A percentile compares a stretch with the other conserved stretches of the same genome.
phyloP scores from a whole-genome alignment of 2,888 invertebrate genomes.

The Drosophila prolongata region DNA sequence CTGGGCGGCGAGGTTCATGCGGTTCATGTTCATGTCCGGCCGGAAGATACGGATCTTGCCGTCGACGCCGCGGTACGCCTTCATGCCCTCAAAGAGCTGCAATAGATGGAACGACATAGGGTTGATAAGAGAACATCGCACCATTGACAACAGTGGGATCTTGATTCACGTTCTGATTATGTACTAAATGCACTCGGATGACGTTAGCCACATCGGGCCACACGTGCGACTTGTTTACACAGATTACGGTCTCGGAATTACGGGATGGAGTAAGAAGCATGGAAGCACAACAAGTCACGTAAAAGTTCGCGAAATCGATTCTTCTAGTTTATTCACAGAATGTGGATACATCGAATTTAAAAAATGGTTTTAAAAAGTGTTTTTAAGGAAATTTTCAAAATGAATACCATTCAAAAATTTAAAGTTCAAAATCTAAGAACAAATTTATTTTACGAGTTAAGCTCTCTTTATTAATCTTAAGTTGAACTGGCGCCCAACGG shows the following conservation, averaged over 20 bases:
- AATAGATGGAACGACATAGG: conserved; percentile 20
- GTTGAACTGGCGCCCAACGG: neutral
- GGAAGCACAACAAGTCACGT: conserved; percentile 5
- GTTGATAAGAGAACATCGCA: conserved; percentile 18
- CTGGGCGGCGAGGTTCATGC: conserved; percentile 94
- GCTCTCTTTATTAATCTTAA: conserved; percentile 36
- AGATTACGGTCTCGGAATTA: conserved; percentile 4
- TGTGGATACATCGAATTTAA: no score
- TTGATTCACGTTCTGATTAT: conserved; percentile 4
- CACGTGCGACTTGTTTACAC: conserved; percentile 18
- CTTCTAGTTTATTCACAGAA: neutral
- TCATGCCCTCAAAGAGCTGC: conserved; percentile 99
- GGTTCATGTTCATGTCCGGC: conserved; percentile 96
- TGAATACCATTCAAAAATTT: no score
- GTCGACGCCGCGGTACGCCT: conserved; percentile 97
- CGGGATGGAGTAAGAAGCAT: no score
- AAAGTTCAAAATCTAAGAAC: no score
- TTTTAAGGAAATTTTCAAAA: no score
- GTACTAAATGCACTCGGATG: conserved; percentile 5
- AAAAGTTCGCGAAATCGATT: neutral
- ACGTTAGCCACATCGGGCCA: conserved; percentile 2
- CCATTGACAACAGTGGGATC: conserved; percentile 27
- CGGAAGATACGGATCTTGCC: conserved; percentile 96
- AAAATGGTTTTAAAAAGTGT: no score
- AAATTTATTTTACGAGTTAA: neutral